Evolutionary conservation across 2,797 vertebrate genomes (phyloP).

Genomic region (Myotis planiceps): DNA sequence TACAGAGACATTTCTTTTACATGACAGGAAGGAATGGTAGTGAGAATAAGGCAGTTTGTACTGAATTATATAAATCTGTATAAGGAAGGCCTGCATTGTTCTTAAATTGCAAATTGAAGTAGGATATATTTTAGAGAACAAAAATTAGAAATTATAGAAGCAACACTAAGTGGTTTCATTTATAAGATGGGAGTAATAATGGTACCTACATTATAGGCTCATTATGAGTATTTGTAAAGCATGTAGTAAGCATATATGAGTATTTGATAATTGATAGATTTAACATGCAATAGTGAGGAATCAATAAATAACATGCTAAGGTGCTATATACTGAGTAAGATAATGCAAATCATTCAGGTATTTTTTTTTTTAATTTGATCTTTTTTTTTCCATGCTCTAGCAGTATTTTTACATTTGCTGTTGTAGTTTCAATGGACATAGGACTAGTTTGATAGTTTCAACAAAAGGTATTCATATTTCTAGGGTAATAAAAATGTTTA

Average conservation of each 20-base stretch:
- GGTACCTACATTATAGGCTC: neutral
- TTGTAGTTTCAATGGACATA: neutral
- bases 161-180: neutral
- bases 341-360: neutral
- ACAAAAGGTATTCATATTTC: neutral
- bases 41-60: neutral
- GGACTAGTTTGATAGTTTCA: neutral
- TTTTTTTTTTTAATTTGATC: neutral
- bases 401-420: neutral
- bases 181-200: neutral
- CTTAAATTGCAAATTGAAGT: neutral
- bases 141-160: neutral
- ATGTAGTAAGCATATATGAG: neutral
- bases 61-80: neutral
- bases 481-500: neutral
- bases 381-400: neutral
- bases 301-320: neutral
- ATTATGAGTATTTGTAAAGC: neutral
- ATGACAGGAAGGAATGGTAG: neutral
- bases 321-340: neutral
- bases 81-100: neutral
- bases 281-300: neutral
- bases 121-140: neutral
- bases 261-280: slow-evolving; percentile 12
- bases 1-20: neutral